Evolutionary conservation across 2,888 invertebrate species (phyloP), one percentile per base, ranked within the genome.

Genomic region (Euphydryas editha): DNA sequence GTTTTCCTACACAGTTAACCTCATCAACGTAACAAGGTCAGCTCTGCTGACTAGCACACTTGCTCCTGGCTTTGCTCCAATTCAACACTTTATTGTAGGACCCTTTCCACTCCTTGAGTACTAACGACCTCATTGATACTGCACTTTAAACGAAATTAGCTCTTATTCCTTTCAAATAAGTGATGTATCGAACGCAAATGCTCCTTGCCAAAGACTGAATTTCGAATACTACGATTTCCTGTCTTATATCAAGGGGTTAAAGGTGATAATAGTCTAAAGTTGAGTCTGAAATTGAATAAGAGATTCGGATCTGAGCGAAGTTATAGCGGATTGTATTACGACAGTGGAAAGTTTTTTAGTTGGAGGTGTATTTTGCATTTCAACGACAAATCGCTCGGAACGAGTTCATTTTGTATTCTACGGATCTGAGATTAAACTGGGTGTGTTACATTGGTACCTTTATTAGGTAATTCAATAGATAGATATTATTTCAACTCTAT

Each of bases 371-470:
- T 78, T 78, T 78, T 81, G 80, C 78, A 81, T 81, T 81, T 77
- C 73, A 75, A 75, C 72, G 78, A 78, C 80, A 83, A 85, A 84
- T 84, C 81, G 83, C 63, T 74, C 67, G 75, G 76, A 81, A 80
- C 77, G 74, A 73, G 68, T 72, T 76, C 68, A 69, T 58, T 70
- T 67, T 61, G 61, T 65, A 70, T 65, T 67, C 54, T 10, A 54
- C 54, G 8, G 36, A 30, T 54, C 4, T 30, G 10, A 54, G 54
- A 54, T 54, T 54, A 36, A 54, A 21, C 49, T 51, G 49, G 49
- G 49, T 51, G 24, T 15, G 49, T 51, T 24, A 15, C 49, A 5
- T 51, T 24, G 49, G 24, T 24, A 51, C 21, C 24, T 24, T 51
- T 51, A 51, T 51, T 51, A 51, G 7, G 21, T n/a, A 15, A 51